A percentile compares a stretch with the other conserved stretches of the same genome.
phyloP scores from a whole-genome alignment of 1,140 invertebrate genomes.

The Ceratina japonica region DNA sequence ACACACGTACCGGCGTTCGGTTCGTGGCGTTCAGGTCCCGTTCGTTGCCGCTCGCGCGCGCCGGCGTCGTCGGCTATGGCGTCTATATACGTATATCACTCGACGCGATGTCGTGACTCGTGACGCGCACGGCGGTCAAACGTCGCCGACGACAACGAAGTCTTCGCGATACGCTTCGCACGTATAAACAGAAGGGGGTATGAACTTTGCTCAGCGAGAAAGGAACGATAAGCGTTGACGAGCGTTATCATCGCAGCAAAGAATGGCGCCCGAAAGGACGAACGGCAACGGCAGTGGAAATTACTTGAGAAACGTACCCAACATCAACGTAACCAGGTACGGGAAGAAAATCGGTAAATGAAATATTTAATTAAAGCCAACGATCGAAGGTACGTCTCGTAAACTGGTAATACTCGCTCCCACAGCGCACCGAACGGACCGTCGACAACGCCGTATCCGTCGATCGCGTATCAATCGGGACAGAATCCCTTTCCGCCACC shows the following conservation, averaged over 20 bases:
- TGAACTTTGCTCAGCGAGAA: constrained; percentile 48
- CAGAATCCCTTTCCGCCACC: constrained; percentile 62
- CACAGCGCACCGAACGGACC: constrained; percentile 39
- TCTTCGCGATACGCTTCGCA: not conserved
- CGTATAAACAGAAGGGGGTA: not conserved
- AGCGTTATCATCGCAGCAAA: not conserved
- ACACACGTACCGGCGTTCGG: no score
- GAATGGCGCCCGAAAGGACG: constrained; percentile 59
- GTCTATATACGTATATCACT: no score
- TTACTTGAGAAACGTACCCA: constrained; percentile 65
- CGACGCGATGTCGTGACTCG: no score
- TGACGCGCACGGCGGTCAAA: no score
- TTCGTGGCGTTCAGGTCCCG: no score
- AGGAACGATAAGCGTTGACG: not conserved
- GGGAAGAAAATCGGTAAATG: no score
- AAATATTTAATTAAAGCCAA: not conserved
- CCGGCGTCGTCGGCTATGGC: no score
- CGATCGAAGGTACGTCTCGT: no score
- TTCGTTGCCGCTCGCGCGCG: no score
- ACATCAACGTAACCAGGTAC: constrained; percentile 61
- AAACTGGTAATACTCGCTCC: not conserved
- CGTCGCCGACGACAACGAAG: no score
- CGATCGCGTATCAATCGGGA: constrained; percentile 21
- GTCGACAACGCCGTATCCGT: constrained; percentile 46
- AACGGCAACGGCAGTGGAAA: constrained; percentile 50